Evolutionary conservation across 2,888 invertebrate species (phyloP), one percentile per base, ranked within the genome.

Genomic region (Tuberolachnus salignus): DNA sequence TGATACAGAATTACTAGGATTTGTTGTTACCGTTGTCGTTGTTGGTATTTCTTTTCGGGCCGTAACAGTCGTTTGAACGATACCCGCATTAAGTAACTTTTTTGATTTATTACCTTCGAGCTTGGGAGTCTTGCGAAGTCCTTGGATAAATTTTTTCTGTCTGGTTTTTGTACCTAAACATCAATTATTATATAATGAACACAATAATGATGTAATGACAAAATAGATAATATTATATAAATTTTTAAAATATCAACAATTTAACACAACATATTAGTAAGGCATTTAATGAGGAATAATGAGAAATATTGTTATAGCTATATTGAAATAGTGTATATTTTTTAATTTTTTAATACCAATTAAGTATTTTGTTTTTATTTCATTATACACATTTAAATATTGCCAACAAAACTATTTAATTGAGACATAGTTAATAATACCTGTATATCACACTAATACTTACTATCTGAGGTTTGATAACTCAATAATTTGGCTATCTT

Each of bases 401-500:
- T 21, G 19, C 1, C 14, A 42, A n/a, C 23, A 8, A 14, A 34
- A 8, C 34, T n/a, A n/a, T n/a, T n/a, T n/a, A n/a, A n/a, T n/a
- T n/a, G n/a, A 53, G 13, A 67, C n/a, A 4, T 34, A 34, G 3
- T 34, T 34, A 63, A 23, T n/a, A 66, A 66, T n/a, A 55, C 6
- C 6, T 34, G 34, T 34, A 34, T 34, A 6, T 4, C 34, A 34
- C 6, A 34, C 6, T 1, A 49, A 80, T 46, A 10, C 64, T 57
- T 71, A 82, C 82, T 82, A 71, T 74, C 81, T 26, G 82, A 82
- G 46, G 83, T 82, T 63, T 82, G 81, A 57, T 82, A 80, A 63
- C 80, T 81, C 14, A 83, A 88, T 6, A 96, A 87, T 0, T 91
- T 88, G 0, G 97, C 97, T 86, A 94, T 87, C 84, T 90, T 90